phyloP scores from a whole-genome alignment of 2,113 vertebrate species.

The Pomatostomus ruficeps region DNA sequence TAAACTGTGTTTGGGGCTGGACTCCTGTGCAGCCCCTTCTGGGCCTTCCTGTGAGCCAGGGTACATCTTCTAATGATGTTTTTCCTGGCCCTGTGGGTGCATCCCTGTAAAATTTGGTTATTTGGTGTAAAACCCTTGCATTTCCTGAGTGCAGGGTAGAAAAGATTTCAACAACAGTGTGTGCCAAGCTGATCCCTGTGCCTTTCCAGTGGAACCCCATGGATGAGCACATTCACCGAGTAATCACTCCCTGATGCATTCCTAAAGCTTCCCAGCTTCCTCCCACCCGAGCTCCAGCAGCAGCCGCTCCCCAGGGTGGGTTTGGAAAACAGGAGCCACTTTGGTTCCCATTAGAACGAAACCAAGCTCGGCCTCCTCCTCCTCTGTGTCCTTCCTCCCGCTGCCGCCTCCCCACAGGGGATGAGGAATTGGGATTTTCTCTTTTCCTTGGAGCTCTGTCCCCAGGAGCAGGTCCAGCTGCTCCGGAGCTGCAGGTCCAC shows the following conservation, averaged over 20 bases:
- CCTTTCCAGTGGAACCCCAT: neutral
- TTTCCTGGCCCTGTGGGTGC: neutral
- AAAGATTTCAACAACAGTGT: accelerated
- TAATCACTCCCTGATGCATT: neutral
- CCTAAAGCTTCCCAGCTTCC: neutral
- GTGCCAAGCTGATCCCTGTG: neutral
- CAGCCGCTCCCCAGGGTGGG: neutral
- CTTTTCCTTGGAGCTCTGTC: neutral
- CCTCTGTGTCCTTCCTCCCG: neutral
- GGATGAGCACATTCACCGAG: neutral
- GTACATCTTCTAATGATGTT: neutral
- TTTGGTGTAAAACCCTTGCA: neutral
- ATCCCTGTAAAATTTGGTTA: neutral
- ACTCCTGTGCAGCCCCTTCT: neutral
- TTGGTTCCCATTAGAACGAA: neutral
- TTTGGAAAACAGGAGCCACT: neutral
- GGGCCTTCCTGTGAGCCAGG: neutral
- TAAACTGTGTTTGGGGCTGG: neutral
- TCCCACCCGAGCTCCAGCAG: neutral
- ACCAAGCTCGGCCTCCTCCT: neutral
- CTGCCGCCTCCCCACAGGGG: neutral
- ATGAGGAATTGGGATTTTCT: neutral
- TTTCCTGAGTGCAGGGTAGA: neutral
- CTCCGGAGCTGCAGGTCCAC: neutral
- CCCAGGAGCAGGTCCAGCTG: neutral